These are phyloP conservation scores for Eudasyphora cyanicolor DNA, from an alignment of 2,888 invertebrate genomes.

Conservation along the genomic window DNA sequence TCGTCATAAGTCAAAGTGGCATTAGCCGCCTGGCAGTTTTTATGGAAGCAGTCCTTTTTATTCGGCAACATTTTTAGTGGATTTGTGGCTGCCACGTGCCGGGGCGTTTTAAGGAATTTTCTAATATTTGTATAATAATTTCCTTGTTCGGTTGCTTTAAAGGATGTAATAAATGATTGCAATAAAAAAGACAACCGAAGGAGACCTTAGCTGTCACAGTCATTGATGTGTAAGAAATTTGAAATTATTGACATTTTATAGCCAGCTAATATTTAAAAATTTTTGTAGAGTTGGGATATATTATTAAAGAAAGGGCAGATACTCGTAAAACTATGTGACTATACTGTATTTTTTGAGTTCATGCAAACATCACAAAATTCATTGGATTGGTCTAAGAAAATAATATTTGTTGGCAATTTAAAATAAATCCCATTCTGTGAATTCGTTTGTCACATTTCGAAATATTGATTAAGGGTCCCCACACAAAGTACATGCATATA, in stretches of 20 bases:
- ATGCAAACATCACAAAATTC: no score
- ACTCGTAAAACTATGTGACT: no score
- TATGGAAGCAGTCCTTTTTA: constrained; percentile 10
- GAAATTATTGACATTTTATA: constrained; percentile 11
- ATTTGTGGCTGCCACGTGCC: constrained; percentile 59
- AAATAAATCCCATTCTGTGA: no score
- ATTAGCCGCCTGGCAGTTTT: background rate
- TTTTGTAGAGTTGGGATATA: no score
- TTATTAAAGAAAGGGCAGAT: no score
- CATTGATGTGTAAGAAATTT: background rate
- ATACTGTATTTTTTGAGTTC: no score
- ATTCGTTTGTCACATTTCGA: no score
- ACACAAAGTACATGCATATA: no score
- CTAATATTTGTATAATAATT: constrained; percentile 53
- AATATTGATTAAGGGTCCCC: no score
- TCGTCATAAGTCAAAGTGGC: constrained; percentile 22
- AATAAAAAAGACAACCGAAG: background rate
- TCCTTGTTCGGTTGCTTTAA: background rate
- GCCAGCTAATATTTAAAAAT: no score
- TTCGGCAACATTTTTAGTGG: constrained; percentile 44
- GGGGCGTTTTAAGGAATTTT: constrained; percentile 59
- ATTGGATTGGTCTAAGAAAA: no score
- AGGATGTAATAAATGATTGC: background rate
- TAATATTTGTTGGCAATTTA: no score
- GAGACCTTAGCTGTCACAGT: background rate